phyloP scores from a whole-genome alignment of 2,797 vertebrate species.

The Champsocephalus esox region DNA sequence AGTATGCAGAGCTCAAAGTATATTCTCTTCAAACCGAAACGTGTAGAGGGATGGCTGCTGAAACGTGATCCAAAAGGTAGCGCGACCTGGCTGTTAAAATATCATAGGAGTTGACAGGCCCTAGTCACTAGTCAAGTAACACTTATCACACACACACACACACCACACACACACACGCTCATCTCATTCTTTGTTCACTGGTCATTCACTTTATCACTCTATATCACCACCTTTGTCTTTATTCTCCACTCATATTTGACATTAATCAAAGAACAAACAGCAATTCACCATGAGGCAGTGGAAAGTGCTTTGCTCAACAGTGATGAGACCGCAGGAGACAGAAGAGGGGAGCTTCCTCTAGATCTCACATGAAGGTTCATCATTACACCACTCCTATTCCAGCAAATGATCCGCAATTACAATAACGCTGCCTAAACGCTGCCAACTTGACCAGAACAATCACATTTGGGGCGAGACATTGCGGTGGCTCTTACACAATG shows the following conservation, averaged over 20 bases:
- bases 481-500: slow-evolving; percentile 67
- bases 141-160: slow-evolving; percentile 5
- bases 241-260: slow-evolving; percentile 54
- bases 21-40: slow-evolving; percentile 13
- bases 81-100: slow-evolving; percentile 35
- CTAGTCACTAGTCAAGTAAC: slow-evolving; percentile 42
- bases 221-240: slow-evolving; percentile 40
- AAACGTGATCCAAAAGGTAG: slow-evolving; percentile 55
- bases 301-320: slow-evolving; percentile 44
- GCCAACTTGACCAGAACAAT: slow-evolving; percentile 84
- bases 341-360: slow-evolving; percentile 65
- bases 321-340: slow-evolving; percentile 66
- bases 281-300: slow-evolving; percentile 17
- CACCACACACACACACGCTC: slow-evolving; percentile 22
- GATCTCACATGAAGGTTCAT: slow-evolving; percentile 72
- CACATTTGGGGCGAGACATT: slow-evolving; percentile 77
- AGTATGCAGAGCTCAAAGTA: slow-evolving; percentile 19
- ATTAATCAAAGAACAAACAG: slow-evolving; percentile 78
- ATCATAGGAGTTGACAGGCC: slow-evolving; percentile 58
- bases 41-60: slow-evolving; percentile 44
- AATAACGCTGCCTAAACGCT: slow-evolving; percentile 73
- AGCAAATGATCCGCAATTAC: slow-evolving; percentile 82
- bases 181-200: slow-evolving; percentile 37
- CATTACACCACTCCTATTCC: slow-evolving; percentile 77
- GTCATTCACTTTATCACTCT: slow-evolving; percentile 45